Conservation (phyloP, 2,888 invertebrate species). For the Neocrepidodera transversa region DNA sequence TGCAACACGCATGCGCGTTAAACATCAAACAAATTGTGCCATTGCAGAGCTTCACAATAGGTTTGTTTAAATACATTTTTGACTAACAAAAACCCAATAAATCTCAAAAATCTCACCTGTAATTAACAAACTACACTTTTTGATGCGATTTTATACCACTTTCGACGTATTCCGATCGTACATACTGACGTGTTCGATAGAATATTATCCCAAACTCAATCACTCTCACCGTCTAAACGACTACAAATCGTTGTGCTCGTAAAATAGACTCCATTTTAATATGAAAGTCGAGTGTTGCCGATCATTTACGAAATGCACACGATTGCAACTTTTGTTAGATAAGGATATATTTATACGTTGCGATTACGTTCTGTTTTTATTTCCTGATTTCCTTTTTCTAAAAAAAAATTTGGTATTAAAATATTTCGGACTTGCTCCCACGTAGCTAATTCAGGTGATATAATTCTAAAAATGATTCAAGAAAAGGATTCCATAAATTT, state of each 20-base stretch:
- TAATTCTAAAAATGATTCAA: too few species aligned
- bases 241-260: slow-evolving; percentile 55
- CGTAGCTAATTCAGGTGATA: too few species aligned
- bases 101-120: slow-evolving; percentile 48
- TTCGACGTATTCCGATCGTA: slow-evolving; percentile 36
- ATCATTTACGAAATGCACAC: slow-evolving; percentile 26
- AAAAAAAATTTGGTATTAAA: background rate
- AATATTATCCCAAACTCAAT: slow-evolving; percentile 25
- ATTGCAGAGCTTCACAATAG: slow-evolving; percentile 49
- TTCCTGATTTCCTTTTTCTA: slow-evolving; percentile 6
- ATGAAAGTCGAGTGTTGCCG: slow-evolving; percentile 32
- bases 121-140: slow-evolving; percentile 32
- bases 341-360: slow-evolving; percentile 8
- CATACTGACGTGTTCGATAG: slow-evolving; percentile 36
- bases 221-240: slow-evolving; percentile 47
- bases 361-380: slow-evolving; percentile 1
- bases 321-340: slow-evolving; percentile 22
- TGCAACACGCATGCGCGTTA: slow-evolving; percentile 48
- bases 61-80: slow-evolving; percentile 40
- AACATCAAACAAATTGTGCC: slow-evolving; percentile 52
- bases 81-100: slow-evolving; percentile 39
- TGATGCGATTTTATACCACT: slow-evolving; percentile 35
- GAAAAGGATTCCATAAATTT: too few species aligned
- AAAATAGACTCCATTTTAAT: slow-evolving; percentile 52
- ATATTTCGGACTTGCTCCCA: background rate